Evolutionary conservation across 2,888 invertebrate genomes (phyloP), one percentile per base, ranked within the genome.

Genomic region (Seira musarum): DNA sequence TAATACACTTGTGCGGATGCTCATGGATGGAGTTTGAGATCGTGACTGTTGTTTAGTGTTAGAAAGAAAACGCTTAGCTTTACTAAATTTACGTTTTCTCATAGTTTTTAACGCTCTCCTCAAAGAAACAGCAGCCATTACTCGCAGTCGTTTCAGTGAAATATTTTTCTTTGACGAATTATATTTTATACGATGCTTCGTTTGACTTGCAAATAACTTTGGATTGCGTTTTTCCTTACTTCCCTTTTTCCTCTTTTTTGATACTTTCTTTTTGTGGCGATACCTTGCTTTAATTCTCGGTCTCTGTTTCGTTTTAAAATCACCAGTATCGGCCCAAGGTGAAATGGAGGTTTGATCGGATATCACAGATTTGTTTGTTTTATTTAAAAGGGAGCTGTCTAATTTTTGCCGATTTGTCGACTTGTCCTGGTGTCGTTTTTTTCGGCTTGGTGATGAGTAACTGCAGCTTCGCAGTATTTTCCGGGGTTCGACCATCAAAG

Each of bases 71-170:
- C n/a, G 6, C 40, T 13, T 40, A 8, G 6, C 13, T 40, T 40
- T 6, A 40, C 13, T 40, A 8, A 8, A 40, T 40, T 40, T 13
- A 13, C 40, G 40, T 13, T 40, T 40, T 21, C 71, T 46, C 24
- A 60, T 10, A 35, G 66, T 60, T 6, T 15, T 24, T 21, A 79
- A 6, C 0, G 79, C 79, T 0, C 79, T 46, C 35, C 68, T 79
- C 25, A 79, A 68, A 49, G 24, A 64, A 1, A 73, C 30, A 1
- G 72, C 79, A 1, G 79, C 73, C 3, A 64, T 19, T 2, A 73
- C 49, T 0, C 79, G 61, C 5, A 79, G 17, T 35, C 68, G 21
- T n/a, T 8, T 6, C 8, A 30, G 19, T 0, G 79, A 35, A 0
- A 66, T 57, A 13, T 30, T 64, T 17, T 17, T 5, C 2, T 17